Evolutionary conservation across 23 tunicate species (phyloP), one percentile per base, ranked within the genome.

Genomic region (Corella eumyota): DNA sequence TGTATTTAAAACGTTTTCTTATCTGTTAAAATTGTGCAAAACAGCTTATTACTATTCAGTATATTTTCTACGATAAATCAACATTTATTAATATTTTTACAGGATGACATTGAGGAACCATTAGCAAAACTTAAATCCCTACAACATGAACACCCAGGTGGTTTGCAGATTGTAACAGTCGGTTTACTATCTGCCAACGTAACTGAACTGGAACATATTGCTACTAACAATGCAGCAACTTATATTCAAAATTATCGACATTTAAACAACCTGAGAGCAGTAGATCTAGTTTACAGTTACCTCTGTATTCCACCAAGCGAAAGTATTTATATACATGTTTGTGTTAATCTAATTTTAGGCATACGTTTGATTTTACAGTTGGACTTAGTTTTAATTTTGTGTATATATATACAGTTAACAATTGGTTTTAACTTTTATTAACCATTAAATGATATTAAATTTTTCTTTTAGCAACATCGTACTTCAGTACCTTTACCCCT

Each of bases 131-230:
- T 72, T 30, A 32, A 45, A 11, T 47, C 47, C 0, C 17, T 61
- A 0, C 25, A 34, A 28, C 2, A 32, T 4, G n/a, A 30, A 34
- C 66, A 56, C 22, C 32, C 23, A 23, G 15, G 32, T 0, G 72
- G 61, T 20, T 32, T 67, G 13, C 34, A 67, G 19, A 29, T 67
- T 17, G 83, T 34, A 9, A 59, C 67, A 17, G 34, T 67, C 20
- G 83, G 83, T 31, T 25, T 76, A 9, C 59, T 30, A 23, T 29
- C 74, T 15, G 83, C 83, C n/a, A 29, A 51, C 45, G 50, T 45
- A 5, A 25, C 56, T 1, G 56, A 67, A 25, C 54, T 67, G 32
- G 54, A 67, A 25, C 23, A 11, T 15, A 56, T 76, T 0, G 32
- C 83, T 2, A 24, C 25, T 22, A 32, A 76, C 22, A 31, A 15